Evolutionary conservation across 1,140 invertebrate species (phyloP), one percentile per base, ranked within the genome.

Genomic region (Andrena cerasifolii): DNA sequence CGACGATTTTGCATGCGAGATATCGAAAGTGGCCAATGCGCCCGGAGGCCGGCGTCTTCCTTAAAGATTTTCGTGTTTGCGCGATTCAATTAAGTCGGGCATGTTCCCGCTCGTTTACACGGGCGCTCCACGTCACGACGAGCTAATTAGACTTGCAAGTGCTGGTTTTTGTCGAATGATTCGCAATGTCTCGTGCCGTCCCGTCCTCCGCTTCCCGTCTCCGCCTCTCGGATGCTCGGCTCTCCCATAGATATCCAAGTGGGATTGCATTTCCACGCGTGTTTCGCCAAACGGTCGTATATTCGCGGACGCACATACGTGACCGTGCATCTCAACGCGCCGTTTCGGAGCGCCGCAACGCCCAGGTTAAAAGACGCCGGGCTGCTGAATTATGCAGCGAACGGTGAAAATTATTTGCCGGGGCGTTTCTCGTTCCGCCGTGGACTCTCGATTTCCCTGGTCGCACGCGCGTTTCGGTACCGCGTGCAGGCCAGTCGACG

Each of bases 121-220:
- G 66, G n/a, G 28, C 67, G 66, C 26, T 71, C 56, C 24, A 51
- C 45, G 66, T 51, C 43, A 59, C 74, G 66, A 71, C 45, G 54
- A 77, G 45, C 67, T 77, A 77, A 77, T 77, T 77, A 77, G 49
- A 51, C 56, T 59, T 26, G 12, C 56, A 36, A 59, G 18, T 21
- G 36, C 24, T 24, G 26, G 67, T 71, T 77, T 62, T 62, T 53
- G 53, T 40, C 66, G 14, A 61, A 62, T 16, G 45, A 61, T 61
- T 77, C 74, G 10, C 66, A 36, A 10, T 12, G 63, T 54, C 40
- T 67, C 24, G 18, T 65, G 18, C 21, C 43, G 1, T 4, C 14
- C 28, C 21, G 59, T 28, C 3, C 8, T 49, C 18, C 2, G 8
- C 16, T 16, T 31, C 7, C 7, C 2, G 5, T 40, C 4, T 8